Evolutionary conservation across 2,113 vertebrate genomes (phyloP).

Genomic region (Potamarius usumacintae): DNA sequence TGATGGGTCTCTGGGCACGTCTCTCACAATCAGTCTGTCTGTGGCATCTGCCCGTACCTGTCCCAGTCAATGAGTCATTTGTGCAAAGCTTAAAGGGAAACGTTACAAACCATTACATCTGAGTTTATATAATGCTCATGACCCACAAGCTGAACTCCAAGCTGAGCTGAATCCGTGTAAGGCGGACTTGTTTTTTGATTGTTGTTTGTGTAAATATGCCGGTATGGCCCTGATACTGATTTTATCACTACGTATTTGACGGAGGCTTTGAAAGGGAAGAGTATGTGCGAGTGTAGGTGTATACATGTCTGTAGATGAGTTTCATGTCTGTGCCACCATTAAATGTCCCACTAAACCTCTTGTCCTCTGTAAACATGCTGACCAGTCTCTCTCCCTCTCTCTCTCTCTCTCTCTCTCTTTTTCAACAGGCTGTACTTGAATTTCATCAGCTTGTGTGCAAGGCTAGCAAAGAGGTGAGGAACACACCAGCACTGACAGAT

Average conservation of each 20-base stretch:
- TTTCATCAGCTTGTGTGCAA: constrained; percentile 64
- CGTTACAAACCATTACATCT: constrained; percentile 35
- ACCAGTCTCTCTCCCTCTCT: constrained; percentile 48
- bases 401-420: neutral
- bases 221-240: constrained; percentile 31
- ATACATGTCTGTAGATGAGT: constrained; percentile 21
- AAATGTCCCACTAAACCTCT: constrained; percentile 39
- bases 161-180: neutral
- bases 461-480: constrained; percentile 58
- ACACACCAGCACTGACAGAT: constrained; percentile 52
- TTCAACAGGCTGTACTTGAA: constrained; percentile 64
- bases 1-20: constrained; percentile 35
- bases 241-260: constrained; percentile 3
- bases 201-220: constrained; percentile 21
- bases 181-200: neutral
- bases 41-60: constrained; percentile 36
- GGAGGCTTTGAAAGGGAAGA: constrained; percentile 12
- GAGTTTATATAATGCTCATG: constrained; percentile 39
- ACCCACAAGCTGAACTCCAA: constrained; percentile 6
- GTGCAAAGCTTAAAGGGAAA: constrained; percentile 18
- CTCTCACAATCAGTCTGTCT: constrained; percentile 24
- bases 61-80: constrained; percentile 24
- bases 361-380: constrained; percentile 48
- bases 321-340: constrained; percentile 7
- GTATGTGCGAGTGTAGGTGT: constrained; percentile 2